These are phyloP conservation scores for Spheniscus mendiculus DNA, from an alignment of 2,113 vertebrate genomes.

Conservation along the genomic window DNA sequence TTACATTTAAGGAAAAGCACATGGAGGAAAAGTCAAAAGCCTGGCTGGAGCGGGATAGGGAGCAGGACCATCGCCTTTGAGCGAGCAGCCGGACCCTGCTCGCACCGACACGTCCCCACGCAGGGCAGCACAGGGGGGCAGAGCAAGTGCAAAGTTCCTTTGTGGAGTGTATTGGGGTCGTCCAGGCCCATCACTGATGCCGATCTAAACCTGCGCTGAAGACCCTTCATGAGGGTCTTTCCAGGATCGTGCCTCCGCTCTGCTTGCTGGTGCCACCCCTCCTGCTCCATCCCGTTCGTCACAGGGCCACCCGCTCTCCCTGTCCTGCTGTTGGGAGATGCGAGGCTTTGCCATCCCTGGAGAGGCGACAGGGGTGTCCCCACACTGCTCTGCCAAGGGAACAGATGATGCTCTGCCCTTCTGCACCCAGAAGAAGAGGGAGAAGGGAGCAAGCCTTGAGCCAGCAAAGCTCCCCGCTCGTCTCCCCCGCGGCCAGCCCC, in stretches of 20 bases:
- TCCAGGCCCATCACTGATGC: neutral
- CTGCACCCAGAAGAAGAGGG: neutral
- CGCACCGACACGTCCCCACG: rapidly evolving
- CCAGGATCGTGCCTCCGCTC: neutral
- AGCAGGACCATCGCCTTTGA: neutral
- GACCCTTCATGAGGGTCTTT: neutral
- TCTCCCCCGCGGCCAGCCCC: neutral
- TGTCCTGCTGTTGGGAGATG: neutral
- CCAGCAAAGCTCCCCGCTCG: neutral
- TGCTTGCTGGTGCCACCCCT: neutral
- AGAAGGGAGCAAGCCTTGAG: neutral
- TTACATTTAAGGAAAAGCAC: neutral
- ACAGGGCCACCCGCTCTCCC: neutral
- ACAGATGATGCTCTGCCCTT: neutral
- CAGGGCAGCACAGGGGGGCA: rapidly evolving
- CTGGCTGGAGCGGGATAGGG: neutral
- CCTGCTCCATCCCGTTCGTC: neutral
- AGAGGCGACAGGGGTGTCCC: neutral
- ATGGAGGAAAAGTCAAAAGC: neutral
- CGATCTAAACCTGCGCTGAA: neutral
- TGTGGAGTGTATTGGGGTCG: neutral
- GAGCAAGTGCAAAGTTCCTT: neutral
- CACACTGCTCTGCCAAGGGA: rapidly evolving
- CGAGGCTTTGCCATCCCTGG: neutral
- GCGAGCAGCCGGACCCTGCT: neutral